Conservation (phyloP, 2,888 invertebrate genomes). For the Leptarthrus brevirostris region DNA sequence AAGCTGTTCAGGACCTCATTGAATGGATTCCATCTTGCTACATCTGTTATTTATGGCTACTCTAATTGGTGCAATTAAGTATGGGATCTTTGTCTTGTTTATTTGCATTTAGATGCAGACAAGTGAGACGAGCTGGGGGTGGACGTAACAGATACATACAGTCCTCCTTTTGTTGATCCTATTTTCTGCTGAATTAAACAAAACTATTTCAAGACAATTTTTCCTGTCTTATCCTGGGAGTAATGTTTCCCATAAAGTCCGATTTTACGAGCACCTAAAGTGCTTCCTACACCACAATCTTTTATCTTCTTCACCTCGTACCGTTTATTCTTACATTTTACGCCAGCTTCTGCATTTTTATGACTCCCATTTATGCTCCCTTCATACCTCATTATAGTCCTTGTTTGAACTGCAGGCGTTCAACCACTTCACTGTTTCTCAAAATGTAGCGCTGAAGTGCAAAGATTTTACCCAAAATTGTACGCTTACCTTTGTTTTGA, state of each 20-base stretch:
- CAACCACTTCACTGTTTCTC: constrained; percentile 22
- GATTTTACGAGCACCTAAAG: constrained; percentile 41
- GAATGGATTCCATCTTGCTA: constrained; percentile 16
- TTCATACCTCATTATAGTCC: constrained; percentile 43
- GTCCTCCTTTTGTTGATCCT: background rate
- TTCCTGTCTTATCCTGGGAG: constrained; percentile 32
- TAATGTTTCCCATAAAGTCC: constrained; percentile 42
- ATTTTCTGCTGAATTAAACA: constrained; percentile 40
- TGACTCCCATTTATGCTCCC: constrained; percentile 19
- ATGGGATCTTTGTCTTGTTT: constrained; percentile 19
- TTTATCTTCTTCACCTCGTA: constrained; percentile 36
- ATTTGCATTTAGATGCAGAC: constrained; percentile 25
- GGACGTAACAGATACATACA: background rate
- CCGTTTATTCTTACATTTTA: background rate
- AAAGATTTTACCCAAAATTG: constrained; percentile 17
- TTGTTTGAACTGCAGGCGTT: background rate
- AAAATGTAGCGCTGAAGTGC: constrained; percentile 12
- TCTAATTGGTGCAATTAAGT: constrained; percentile 41
- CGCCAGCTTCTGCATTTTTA: constrained; percentile 34
- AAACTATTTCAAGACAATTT: constrained; percentile 41
- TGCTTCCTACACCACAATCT: constrained; percentile 37
- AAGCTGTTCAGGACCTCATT: background rate
- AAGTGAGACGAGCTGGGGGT: background rate
- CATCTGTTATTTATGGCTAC: constrained; percentile 23
- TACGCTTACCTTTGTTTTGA: background rate